Conservation (phyloP, 2,888 invertebrate genomes). For the Scaptomyza caliginosa region DNA sequence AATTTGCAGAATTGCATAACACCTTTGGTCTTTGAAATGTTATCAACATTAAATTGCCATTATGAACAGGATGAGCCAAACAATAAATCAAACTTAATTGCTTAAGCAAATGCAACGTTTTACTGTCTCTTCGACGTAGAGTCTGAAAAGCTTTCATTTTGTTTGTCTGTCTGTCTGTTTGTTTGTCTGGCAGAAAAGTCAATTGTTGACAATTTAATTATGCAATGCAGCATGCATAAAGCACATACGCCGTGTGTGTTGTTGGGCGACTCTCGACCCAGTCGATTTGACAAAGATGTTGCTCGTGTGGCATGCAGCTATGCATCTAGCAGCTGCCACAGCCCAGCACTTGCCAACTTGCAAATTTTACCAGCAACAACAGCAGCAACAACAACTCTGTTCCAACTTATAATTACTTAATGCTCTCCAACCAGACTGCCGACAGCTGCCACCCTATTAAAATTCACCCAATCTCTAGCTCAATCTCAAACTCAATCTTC, state of each 20-base stretch:
- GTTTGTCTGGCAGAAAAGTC: constrained; percentile 35
- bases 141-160: constrained; percentile 6
- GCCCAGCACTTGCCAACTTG: constrained; percentile 34
- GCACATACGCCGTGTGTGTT: constrained; percentile 59
- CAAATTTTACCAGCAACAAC: constrained; percentile 52
- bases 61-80: constrained; percentile 26
- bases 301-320: constrained; percentile 33
- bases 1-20: constrained; percentile 5
- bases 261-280: background rate
- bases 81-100: constrained; percentile 46
- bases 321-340: constrained; percentile 42
- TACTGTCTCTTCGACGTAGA: too few relatives aligned
- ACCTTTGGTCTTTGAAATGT: constrained; percentile 2
- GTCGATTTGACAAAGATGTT: background rate
- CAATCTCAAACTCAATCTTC: constrained; percentile 14
- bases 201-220: constrained; percentile 74
- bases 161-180: constrained; percentile 7
- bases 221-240: constrained; percentile 58
- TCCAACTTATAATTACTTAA: constrained; percentile 75
- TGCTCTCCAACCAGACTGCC: constrained; percentile 45
- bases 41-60: constrained; percentile 14
- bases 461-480: background rate
- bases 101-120: constrained; percentile 37
- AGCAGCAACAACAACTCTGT: constrained; percentile 30
- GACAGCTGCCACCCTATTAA: constrained; percentile 7